phyloP scores from a whole-genome alignment of 2,888 invertebrate genomes.

The Dermolepida albohirtum region DNA sequence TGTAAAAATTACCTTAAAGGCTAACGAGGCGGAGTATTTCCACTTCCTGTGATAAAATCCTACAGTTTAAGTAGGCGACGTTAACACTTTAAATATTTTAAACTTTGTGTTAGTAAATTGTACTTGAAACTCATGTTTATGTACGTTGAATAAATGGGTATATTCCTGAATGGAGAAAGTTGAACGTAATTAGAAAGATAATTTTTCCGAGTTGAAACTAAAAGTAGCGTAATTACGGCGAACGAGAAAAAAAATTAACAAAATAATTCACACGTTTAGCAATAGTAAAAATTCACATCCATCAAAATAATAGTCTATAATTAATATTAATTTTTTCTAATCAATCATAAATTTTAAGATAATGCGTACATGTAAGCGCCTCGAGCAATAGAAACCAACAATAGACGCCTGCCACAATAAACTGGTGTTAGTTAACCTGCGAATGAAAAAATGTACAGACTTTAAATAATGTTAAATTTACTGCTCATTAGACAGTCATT shows the following conservation, averaged over 20 bases:
- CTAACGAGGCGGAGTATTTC: too few species aligned
- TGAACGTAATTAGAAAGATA: too few species aligned
- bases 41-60: too few species aligned
- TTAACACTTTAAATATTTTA: too few species aligned
- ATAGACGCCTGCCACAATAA: slow-evolving; percentile 36
- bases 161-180: too few species aligned
- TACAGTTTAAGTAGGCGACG: too few species aligned
- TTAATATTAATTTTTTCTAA: slow-evolving; percentile 39
- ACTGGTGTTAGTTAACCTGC: slow-evolving; percentile 10
- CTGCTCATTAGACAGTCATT: slow-evolving; percentile 38
- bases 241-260: neutral
- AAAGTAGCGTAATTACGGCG: neutral
- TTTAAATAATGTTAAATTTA: slow-evolving; percentile 38
- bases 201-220: neutral
- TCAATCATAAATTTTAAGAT: slow-evolving; percentile 38
- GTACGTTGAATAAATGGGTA: too few species aligned
- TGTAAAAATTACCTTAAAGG: too few species aligned
- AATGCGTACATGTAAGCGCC: slow-evolving; percentile 34
- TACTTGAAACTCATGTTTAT: too few species aligned
- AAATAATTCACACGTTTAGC: slow-evolving; percentile 34
- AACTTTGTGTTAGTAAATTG: too few species aligned
- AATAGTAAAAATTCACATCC: slow-evolving; percentile 35
- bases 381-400: slow-evolving; percentile 33
- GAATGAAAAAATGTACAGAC: slow-evolving; percentile 20
- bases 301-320: slow-evolving; percentile 39